Percentiles rank a stretch among this genome's conserved stretches.
Evolutionary conservation across 2,888 invertebrate genomes (phyloP).

Genomic region (Loripinus fragilis): DNA sequence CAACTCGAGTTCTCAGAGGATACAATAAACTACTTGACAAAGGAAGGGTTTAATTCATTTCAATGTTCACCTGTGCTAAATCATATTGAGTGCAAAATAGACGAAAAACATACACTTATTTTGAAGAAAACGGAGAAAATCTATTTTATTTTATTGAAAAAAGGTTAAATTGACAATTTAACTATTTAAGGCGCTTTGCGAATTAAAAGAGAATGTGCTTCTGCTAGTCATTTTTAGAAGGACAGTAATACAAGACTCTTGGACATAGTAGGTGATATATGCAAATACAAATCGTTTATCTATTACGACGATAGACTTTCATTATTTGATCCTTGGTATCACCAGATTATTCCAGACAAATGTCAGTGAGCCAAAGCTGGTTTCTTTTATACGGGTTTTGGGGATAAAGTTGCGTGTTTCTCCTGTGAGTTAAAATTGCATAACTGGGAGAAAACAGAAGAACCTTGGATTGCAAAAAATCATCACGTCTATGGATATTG

Average conservation of each 20-base stretch:
- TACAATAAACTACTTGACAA: background rate
- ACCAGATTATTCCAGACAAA: background rate
- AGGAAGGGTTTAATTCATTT: background rate
- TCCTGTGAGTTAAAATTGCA: constrained; percentile 6
- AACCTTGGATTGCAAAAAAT: background rate
- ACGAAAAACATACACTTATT: constrained; percentile 9
- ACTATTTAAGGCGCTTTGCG: background rate
- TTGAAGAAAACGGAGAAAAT: constrained; percentile 1
- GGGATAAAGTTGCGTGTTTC: constrained; percentile 9
- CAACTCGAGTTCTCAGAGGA: background rate
- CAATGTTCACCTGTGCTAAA: background rate
- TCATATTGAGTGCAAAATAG: background rate
- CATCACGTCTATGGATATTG: background rate
- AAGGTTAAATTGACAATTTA: background rate
- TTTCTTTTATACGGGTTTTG: constrained; percentile 2
- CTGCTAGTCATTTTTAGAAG: background rate
- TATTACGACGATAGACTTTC: background rate
- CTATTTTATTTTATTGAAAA: background rate
- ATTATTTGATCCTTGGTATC: background rate
- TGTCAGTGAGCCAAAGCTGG: constrained; percentile 8
- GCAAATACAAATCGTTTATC: background rate
- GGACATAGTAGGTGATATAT: background rate
- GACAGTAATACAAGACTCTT: background rate
- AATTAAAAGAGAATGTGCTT: background rate
- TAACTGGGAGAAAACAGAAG: constrained; percentile 6